phyloP scores from a whole-genome alignment of 1,140 invertebrate genomes.

The Hylaeus anthracinus region DNA sequence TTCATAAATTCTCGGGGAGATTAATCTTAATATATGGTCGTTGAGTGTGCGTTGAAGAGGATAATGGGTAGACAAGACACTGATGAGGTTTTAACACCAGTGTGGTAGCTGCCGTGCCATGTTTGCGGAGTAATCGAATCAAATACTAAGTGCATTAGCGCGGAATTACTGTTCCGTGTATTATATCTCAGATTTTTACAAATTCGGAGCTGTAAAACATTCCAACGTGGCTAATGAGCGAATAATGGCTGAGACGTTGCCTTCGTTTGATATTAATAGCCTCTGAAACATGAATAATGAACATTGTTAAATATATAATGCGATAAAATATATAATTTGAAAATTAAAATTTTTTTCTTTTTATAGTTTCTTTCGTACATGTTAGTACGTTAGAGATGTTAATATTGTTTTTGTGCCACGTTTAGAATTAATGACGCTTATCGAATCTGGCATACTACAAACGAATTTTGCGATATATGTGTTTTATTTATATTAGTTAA shows the following conservation, averaged over 20 bases:
- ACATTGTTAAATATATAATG: too few relatives aligned
- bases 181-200: neutral
- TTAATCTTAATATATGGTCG: neutral
- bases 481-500: too few relatives aligned
- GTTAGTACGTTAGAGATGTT: too few relatives aligned
- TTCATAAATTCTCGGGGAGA: neutral
- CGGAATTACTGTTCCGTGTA: neutral
- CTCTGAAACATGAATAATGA: too few relatives aligned
- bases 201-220: neutral
- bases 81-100: neutral
- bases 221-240: neutral
- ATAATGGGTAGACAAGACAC: neutral
- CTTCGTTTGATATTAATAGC: too few relatives aligned
- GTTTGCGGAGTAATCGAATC: neutral
- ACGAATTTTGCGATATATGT: too few relatives aligned
- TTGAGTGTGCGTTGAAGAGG: neutral
- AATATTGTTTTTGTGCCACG: too few relatives aligned
- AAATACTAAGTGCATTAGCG: neutral
- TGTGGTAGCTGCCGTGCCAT: neutral
- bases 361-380: too few relatives aligned
- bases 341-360: too few relatives aligned
- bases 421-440: too few relatives aligned
- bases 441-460: too few relatives aligned
- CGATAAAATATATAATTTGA: too few relatives aligned
- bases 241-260: neutral